Conservation (phyloP, 2,888 invertebrate species). For the Parthenolecanium corni region DNA sequence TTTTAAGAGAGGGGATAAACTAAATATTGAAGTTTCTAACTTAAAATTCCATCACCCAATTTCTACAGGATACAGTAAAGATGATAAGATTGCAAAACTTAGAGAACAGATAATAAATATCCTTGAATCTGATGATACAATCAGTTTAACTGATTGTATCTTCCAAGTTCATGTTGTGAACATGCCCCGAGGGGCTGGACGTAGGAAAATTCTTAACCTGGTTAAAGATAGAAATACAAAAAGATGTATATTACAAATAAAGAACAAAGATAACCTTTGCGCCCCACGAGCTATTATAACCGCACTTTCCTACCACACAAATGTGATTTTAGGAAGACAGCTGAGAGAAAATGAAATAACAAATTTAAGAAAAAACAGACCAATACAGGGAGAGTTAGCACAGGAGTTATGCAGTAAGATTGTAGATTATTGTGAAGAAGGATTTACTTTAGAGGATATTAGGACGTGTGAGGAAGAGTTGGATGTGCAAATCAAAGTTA, state of each 20-base stretch:
- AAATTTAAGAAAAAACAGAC: constrained; percentile 11
- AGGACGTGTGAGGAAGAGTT: constrained; percentile 11
- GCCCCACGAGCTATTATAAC: constrained; percentile 2
- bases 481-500: constrained; percentile 18
- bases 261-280: constrained; percentile 19
- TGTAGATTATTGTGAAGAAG: constrained; percentile 15
- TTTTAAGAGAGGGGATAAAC: too few species aligned
- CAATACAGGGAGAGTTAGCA: constrained; percentile 12
- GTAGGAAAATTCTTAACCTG: constrained; percentile 11
- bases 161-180: constrained; percentile 3
- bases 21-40: too few species aligned
- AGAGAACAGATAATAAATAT: too few species aligned
- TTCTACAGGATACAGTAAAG: too few species aligned
- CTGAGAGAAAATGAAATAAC: neutral
- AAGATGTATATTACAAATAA: constrained; percentile 9
- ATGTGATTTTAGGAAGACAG: constrained; percentile 4
- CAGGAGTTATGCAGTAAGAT: constrained; percentile 14
- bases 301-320: neutral
- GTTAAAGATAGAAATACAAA: constrained; percentile 9
- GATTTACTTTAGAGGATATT: constrained; percentile 23
- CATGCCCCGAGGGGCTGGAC: neutral
- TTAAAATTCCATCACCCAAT: too few species aligned
- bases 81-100: too few species aligned
- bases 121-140: constrained; percentile 23
- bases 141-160: constrained; percentile 8